phyloP scores from a whole-genome alignment of 2,797 vertebrate species.

The Lepus townsendii region DNA sequence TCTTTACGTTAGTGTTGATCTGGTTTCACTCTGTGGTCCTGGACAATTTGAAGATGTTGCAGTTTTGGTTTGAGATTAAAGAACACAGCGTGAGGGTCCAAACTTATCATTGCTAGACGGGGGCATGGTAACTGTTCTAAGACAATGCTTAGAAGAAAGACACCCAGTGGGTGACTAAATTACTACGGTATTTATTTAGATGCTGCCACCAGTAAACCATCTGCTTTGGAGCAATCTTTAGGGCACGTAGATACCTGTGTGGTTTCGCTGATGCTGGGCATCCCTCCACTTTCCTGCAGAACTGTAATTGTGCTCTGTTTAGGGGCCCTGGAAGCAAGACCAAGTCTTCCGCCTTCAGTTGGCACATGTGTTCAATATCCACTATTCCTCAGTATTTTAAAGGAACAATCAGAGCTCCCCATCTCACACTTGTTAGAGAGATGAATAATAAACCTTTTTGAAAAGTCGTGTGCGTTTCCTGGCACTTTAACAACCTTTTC shows the following conservation, averaged over 20 bases:
- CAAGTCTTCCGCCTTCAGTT: not conserved
- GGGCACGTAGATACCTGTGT: not conserved
- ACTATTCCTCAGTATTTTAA: not conserved
- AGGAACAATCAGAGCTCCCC: not conserved
- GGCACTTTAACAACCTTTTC: not conserved
- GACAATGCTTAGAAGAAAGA: not conserved
- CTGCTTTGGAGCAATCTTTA: not conserved
- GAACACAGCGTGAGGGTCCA: not conserved
- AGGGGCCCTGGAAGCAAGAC: not conserved
- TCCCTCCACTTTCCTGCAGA: not conserved
- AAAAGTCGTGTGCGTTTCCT: not conserved
- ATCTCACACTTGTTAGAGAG: not conserved
- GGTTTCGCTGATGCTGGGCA: not conserved
- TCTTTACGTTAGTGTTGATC: not conserved
- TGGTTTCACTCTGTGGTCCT: not conserved
- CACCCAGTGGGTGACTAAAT: not conserved
- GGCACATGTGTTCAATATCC: not conserved
- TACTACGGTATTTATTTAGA: not conserved
- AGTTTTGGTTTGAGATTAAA: constrained; percentile 13
- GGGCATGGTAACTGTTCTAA: not conserved
- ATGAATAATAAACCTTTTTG: constrained; percentile 23
- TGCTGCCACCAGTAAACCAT: not conserved
- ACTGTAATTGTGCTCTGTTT: not conserved
- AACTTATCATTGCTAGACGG: not conserved
- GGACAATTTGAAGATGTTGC: not conserved